Evolutionary conservation across 2,797 vertebrate genomes (phyloP).

Genomic region (Geotrypetes seraphini): DNA sequence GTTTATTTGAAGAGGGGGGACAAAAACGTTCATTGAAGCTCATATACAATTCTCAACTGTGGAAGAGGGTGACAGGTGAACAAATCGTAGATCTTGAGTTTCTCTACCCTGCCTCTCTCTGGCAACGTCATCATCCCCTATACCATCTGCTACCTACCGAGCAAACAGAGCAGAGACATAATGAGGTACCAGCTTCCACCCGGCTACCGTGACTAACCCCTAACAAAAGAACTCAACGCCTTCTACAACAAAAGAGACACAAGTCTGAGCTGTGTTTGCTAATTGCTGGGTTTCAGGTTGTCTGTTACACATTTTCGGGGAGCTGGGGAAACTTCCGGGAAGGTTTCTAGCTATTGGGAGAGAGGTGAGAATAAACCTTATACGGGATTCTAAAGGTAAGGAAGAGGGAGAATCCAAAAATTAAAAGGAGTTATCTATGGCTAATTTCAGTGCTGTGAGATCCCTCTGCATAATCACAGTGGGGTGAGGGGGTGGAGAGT

Average conservation of each 20-base stretch:
- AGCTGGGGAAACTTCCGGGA: conserved; percentile 50
- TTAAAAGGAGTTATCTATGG: conserved; percentile 32
- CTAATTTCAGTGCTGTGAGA: conserved; percentile 32
- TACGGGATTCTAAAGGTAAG: conserved; percentile 40
- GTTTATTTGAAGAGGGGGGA: not conserved
- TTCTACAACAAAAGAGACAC: conserved; percentile 59
- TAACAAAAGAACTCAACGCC: conserved; percentile 70
- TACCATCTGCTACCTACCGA: conserved; percentile 64
- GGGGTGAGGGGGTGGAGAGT: conserved; percentile 4
- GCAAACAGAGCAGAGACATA: conserved; percentile 58
- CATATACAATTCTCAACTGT: conserved; percentile 45
- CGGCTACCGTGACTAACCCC: conserved; percentile 66
- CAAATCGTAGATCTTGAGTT: conserved; percentile 56
- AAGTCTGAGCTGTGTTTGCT: conserved; percentile 52
- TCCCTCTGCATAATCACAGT: conserved; percentile 34
- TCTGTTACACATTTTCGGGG: conserved; percentile 51
- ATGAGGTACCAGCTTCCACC: conserved; percentile 64
- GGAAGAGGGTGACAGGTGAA: conserved; percentile 67
- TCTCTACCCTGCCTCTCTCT: conserved; percentile 49
- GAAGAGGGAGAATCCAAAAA: conserved; percentile 25
- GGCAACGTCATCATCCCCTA: conserved; percentile 49
- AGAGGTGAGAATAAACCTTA: conserved; percentile 39
- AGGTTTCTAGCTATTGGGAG: conserved; percentile 43
- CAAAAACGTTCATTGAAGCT: conserved; percentile 13
- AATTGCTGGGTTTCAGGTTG: conserved; percentile 62